Evolutionary conservation across 2,797 vertebrate genomes (phyloP).

Genomic region (Bucorvus abyssinicus): DNA sequence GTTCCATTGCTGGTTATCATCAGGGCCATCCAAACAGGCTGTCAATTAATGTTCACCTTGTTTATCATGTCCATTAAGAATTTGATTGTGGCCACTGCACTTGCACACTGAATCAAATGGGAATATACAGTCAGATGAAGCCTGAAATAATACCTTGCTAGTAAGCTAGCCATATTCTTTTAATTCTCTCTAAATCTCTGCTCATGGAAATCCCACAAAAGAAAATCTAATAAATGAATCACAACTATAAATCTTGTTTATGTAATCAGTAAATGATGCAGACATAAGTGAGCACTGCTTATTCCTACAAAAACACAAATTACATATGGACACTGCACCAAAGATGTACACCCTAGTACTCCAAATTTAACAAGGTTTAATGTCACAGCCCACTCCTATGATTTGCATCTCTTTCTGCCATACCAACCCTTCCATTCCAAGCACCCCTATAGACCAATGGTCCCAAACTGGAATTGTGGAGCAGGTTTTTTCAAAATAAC

Average conservation of each 20-base stretch:
- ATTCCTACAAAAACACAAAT: not conserved
- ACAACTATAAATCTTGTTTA: constrained; percentile 23
- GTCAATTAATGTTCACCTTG: not conserved
- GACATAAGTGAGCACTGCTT: constrained; percentile 6
- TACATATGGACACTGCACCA: not conserved
- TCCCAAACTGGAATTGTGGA: not conserved
- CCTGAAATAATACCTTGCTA: not conserved
- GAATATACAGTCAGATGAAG: not conserved
- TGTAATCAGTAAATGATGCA: constrained; percentile 31
- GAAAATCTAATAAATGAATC: constrained; percentile 39
- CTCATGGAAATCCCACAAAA: constrained; percentile 19
- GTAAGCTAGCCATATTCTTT: not conserved
- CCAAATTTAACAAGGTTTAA: not conserved
- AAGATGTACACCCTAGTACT: not conserved
- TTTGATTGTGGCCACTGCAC: not conserved
- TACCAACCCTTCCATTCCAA: not conserved
- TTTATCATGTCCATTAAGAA: not conserved
- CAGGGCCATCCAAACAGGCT: not conserved
- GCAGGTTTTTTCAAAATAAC: not conserved
- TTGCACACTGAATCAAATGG: not conserved
- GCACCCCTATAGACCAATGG: not conserved
- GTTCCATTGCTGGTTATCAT: not conserved
- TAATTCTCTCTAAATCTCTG: not conserved
- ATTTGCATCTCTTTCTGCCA: not conserved
- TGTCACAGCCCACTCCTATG: not conserved